These are phyloP conservation scores for Drosophila takahashii DNA, from an alignment of 1,140 invertebrate genomes.

Conservation along the genomic window DNA sequence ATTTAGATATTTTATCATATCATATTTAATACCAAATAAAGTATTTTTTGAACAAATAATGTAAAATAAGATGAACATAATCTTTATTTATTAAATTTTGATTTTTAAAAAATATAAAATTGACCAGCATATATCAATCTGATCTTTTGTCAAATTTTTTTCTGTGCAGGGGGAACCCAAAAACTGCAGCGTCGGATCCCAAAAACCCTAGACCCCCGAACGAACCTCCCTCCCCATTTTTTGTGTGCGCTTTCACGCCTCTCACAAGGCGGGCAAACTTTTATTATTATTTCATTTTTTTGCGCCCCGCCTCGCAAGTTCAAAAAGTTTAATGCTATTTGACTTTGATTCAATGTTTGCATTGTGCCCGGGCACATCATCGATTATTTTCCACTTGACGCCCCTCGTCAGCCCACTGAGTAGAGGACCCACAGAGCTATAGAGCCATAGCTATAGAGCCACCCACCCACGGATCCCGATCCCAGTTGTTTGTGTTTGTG, in stretches of 20 bases:
- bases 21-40: too few species aligned
- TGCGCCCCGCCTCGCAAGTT: constrained; percentile 58
- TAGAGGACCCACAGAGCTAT: neutral
- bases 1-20: too few species aligned
- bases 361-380: constrained; percentile 61
- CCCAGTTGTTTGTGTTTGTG: constrained; percentile 50
- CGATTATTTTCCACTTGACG: constrained; percentile 67
- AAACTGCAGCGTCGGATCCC: constrained; percentile 37
- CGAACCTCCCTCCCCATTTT: constrained; percentile 11
- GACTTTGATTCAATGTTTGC: constrained; percentile 82
- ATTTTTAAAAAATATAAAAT: too few species aligned
- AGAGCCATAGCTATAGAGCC: neutral
- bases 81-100: too few species aligned
- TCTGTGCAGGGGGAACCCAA: constrained; percentile 30
- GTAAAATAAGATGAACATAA: too few species aligned
- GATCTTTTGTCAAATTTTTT: too few species aligned
- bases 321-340: constrained; percentile 80
- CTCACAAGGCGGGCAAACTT: constrained; percentile 46
- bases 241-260: constrained; percentile 57
- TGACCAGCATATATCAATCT: too few species aligned
- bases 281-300: constrained; percentile 56
- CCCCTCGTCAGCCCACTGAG: constrained; percentile 28
- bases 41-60: too few species aligned
- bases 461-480: neutral
- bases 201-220: constrained; percentile 26